phyloP scores from a whole-genome alignment of 2,113 vertebrate genomes.

The Paedocypris sp. region DNA sequence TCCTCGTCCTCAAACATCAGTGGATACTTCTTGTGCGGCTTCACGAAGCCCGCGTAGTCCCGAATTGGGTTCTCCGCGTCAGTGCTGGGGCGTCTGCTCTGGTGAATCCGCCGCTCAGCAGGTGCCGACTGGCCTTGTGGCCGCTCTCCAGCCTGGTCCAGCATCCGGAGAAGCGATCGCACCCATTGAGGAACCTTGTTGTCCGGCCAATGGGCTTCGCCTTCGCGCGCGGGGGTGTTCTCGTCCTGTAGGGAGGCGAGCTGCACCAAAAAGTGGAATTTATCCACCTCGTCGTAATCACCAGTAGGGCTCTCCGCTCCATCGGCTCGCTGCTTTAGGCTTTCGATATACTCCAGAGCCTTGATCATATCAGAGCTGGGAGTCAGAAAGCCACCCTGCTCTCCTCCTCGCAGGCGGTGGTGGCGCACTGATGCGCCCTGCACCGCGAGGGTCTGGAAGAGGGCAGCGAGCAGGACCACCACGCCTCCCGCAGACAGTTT shows the following conservation, averaged over 20 bases:
- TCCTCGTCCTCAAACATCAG: slow-evolving; percentile 78
- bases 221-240: slow-evolving; percentile 55
- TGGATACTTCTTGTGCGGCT: slow-evolving; percentile 71
- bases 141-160: slow-evolving; percentile 74
- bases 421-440: slow-evolving; percentile 78
- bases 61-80: slow-evolving; percentile 37
- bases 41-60: slow-evolving; percentile 73
- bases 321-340: slow-evolving; percentile 79
- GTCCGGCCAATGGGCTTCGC: slow-evolving; percentile 62
- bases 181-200: slow-evolving; percentile 76
- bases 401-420: slow-evolving; percentile 79
- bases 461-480: slow-evolving; percentile 60
- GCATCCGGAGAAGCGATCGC: slow-evolving; percentile 71
- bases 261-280: slow-evolving; percentile 68
- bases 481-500: slow-evolving; percentile 65
- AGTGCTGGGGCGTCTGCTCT: slow-evolving; percentile 47
- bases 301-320: slow-evolving; percentile 61
- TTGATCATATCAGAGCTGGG: slow-evolving; percentile 88
- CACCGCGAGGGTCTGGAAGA: slow-evolving; percentile 61
- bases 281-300: slow-evolving; percentile 70
- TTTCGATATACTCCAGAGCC: slow-evolving; percentile 94
- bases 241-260: slow-evolving; percentile 69
- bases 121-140: slow-evolving; percentile 50
- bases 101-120: slow-evolving; percentile 57
- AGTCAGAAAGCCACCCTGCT: slow-evolving; percentile 65